These are phyloP conservation scores for Vipera latastei DNA, from an alignment of 2,797 vertebrate genomes.

Conservation along the genomic window DNA sequence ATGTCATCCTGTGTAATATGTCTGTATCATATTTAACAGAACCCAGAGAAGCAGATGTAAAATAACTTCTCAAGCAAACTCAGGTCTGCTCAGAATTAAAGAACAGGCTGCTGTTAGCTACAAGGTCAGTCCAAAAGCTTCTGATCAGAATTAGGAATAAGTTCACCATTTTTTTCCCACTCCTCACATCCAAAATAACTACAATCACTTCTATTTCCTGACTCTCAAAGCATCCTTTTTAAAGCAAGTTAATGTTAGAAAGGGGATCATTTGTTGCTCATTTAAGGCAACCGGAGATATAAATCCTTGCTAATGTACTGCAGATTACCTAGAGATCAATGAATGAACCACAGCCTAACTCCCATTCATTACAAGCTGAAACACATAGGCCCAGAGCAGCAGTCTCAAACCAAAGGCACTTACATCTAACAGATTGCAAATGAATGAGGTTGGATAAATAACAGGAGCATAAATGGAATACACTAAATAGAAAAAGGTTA, in stretches of 20 bases:
- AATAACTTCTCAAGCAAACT: background rate
- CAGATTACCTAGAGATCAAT: slow-evolving; percentile 1
- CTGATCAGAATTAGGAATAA: background rate
- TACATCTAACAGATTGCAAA: slow-evolving; percentile 16
- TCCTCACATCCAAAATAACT: background rate
- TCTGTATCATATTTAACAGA: background rate
- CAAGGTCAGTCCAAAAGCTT: background rate
- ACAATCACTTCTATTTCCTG: background rate
- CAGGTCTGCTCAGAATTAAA: background rate
- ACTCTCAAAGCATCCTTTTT: background rate
- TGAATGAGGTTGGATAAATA: slow-evolving; percentile 29
- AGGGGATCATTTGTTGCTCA: background rate
- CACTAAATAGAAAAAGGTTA: background rate
- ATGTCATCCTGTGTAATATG: background rate
- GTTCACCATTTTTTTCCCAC: background rate
- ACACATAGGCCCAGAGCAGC: slow-evolving; percentile 14
- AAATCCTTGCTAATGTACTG: background rate
- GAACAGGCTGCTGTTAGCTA: background rate
- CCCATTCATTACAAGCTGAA: slow-evolving; percentile 12
- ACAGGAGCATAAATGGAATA: slow-evolving; percentile 28
- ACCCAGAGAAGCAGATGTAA: background rate
- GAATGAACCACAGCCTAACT: slow-evolving; percentile 34
- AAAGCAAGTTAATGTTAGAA: background rate
- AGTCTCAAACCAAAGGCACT: slow-evolving; percentile 6
- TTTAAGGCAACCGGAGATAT: background rate